phyloP scores from a whole-genome alignment of 2,113 vertebrate genomes.

The Megaptera novaeangliae region DNA sequence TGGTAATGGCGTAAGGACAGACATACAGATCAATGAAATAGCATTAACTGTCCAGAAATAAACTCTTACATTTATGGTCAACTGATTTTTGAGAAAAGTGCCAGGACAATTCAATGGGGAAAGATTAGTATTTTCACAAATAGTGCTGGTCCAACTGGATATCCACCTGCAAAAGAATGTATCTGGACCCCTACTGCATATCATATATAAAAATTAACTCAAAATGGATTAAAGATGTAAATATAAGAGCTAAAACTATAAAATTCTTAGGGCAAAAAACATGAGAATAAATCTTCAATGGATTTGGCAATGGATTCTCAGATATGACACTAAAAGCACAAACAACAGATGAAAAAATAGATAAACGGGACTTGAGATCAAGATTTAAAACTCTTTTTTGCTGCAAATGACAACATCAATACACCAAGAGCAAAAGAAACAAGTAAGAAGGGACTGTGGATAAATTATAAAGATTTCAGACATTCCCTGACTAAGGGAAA shows the following conservation, averaged over 20 bases:
- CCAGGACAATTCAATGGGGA: not conserved
- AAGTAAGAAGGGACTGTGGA: not conserved
- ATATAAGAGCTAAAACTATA: not conserved
- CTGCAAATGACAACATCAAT: not conserved
- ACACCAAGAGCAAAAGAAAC: not conserved
- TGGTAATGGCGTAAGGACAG: not conserved
- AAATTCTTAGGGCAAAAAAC: not conserved
- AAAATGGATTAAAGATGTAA: not conserved
- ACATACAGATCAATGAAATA: not conserved
- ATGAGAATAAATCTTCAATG: not conserved
- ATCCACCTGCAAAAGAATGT: not conserved
- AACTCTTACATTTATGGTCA: not conserved
- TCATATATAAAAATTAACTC: not conserved
- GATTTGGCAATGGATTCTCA: not conserved
- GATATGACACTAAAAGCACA: not conserved
- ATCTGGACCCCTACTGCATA: not conserved
- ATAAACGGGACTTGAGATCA: not conserved
- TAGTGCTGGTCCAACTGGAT: not conserved
- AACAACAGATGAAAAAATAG: not conserved
- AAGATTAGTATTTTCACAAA: not conserved
- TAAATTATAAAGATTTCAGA: not conserved
- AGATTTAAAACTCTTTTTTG: not conserved
- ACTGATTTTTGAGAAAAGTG: not conserved
- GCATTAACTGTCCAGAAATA: not conserved
- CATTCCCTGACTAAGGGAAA: not conserved